phyloP scores from a whole-genome alignment of 2,797 vertebrate genomes.

The Luscinia megarhynchos region DNA sequence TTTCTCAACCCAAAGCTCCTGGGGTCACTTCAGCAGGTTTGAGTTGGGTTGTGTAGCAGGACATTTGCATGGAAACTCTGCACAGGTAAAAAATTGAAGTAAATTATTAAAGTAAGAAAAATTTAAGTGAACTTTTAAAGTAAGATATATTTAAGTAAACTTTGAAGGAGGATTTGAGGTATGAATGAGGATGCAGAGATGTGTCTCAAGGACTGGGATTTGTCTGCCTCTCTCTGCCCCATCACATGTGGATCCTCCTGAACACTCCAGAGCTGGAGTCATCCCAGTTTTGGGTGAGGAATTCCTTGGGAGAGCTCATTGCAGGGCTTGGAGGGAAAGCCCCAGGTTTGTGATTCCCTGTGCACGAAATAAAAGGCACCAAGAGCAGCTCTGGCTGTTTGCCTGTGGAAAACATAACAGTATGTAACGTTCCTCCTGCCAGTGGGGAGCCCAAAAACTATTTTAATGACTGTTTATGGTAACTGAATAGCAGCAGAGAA shows the following conservation, averaged over 20 bases:
- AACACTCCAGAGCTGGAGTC: background rate
- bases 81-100: background rate
- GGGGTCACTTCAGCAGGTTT: background rate
- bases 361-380: background rate
- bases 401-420: constrained; percentile 38
- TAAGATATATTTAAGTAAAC: background rate
- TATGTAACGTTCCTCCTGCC: background rate
- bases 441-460: constrained; percentile 4
- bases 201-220: background rate
- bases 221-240: background rate
- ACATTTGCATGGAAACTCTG: background rate
- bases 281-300: fast-evolving
- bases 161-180: background rate
- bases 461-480: constrained; percentile 49
- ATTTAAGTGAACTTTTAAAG: background rate
- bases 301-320: fast-evolving
- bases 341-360: background rate
- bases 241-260: background rate
- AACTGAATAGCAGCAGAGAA: background rate
- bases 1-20: background rate
- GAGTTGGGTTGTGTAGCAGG: fast-evolving
- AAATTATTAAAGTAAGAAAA: background rate
- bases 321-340: background rate
- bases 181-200: fast-evolving
- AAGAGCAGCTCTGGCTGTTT: background rate